These are phyloP conservation scores for Lophius piscatorius DNA, from an alignment of 2,113 vertebrate species.

Conservation along the genomic window DNA sequence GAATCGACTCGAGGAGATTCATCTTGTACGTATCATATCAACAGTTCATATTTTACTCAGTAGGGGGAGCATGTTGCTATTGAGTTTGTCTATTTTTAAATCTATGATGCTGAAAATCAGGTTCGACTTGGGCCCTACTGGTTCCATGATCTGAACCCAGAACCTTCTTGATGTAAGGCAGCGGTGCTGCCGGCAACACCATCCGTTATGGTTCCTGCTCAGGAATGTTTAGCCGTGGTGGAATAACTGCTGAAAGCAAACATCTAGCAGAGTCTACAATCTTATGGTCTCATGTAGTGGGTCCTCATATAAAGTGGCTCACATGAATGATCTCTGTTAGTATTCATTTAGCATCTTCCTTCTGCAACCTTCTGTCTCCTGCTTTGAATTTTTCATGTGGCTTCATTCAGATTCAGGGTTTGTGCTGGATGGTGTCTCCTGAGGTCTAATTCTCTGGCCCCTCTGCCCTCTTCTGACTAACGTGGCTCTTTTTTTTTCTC, in stretches of 20 bases:
- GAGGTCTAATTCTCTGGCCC: background rate
- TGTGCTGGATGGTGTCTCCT: background rate
- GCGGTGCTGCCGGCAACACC: background rate
- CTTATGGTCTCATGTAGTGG: background rate
- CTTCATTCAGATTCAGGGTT: constrained; percentile 24
- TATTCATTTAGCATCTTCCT: constrained; percentile 11
- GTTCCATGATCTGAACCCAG: too few relatives aligned
- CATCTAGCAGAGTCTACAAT: background rate
- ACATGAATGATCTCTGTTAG: background rate
- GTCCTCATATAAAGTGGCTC: background rate
- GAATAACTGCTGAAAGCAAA: constrained; percentile 5
- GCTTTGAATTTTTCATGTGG: constrained; percentile 23
- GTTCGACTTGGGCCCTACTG: too few relatives aligned
- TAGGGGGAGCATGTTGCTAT: too few relatives aligned
- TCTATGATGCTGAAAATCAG: too few relatives aligned
- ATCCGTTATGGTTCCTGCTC: too few relatives aligned
- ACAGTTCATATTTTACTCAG: too few relatives aligned
- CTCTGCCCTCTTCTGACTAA: background rate
- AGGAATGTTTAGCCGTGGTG: background rate
- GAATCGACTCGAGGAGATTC: too few relatives aligned
- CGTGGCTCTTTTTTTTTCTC: background rate
- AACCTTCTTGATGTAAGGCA: too few relatives aligned
- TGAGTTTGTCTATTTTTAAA: too few relatives aligned
- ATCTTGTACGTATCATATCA: too few relatives aligned
- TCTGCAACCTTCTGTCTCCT: background rate